These are phyloP conservation scores for Rynchops niger DNA, from an alignment of 2,113 vertebrate species.

Conservation along the genomic window DNA sequence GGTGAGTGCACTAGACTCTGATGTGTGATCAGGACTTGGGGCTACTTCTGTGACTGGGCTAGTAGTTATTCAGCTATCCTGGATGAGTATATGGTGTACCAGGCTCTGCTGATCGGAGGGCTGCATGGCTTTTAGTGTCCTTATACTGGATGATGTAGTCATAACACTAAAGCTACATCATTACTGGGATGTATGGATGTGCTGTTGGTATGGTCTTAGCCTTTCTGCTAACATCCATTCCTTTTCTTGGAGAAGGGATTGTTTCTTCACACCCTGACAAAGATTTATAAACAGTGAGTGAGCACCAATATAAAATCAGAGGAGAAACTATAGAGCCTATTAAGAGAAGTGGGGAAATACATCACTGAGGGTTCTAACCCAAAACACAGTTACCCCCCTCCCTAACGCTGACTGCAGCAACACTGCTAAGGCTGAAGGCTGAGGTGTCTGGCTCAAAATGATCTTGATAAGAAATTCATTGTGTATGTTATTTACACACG, in stretches of 20 bases:
- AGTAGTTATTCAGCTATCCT: background rate
- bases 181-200: background rate
- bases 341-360: background rate
- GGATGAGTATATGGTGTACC: background rate
- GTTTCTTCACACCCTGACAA: background rate
- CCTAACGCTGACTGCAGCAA: background rate
- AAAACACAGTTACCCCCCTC: background rate
- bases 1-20: background rate
- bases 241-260: background rate
- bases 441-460: background rate
- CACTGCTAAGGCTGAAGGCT: background rate
- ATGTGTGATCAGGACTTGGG: background rate
- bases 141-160: background rate
- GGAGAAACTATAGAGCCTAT: background rate
- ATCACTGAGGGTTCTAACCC: background rate
- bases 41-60: background rate
- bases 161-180: background rate
- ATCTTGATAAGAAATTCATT: background rate
- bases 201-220: background rate
- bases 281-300: background rate
- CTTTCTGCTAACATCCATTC: background rate
- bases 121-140: background rate
- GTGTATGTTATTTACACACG: background rate
- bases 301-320: background rate
- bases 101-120: background rate